These are phyloP conservation scores for Isaurus tuberculatus DNA, from an alignment of 92 coral and sea anemone species.

Conservation along the genomic window DNA sequence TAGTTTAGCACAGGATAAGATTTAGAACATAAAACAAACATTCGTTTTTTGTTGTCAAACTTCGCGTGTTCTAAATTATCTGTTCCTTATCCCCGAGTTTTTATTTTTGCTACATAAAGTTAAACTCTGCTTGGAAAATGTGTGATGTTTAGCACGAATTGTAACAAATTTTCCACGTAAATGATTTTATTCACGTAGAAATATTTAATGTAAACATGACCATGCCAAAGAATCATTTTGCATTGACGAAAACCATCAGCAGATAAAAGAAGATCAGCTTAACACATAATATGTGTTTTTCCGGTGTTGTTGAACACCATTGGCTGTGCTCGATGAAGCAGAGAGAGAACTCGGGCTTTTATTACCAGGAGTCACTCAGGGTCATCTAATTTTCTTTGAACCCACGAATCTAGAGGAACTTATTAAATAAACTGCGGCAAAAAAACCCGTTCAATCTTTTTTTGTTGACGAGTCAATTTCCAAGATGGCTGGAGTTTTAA, in stretches of 20 bases:
- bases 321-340: conserved; percentile 12
- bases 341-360: conserved; percentile 3
- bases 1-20: conserved; percentile 24
- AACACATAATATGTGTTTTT: background rate
- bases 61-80: background rate
- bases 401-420: background rate
- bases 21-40: conserved; percentile 10
- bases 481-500: conserved; percentile 27
- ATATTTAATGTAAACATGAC: background rate
- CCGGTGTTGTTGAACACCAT: background rate
- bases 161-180: background rate
- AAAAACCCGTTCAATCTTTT: conserved; percentile 6
- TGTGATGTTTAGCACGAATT: background rate
- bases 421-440: background rate
- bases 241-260: conserved; percentile 26
- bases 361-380: conserved; percentile 1
- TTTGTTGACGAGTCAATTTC: background rate
- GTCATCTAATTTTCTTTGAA: conserved; percentile 9
- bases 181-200: background rate
- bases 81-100: background rate
- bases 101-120: background rate
- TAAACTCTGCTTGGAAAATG: conserved; percentile 32
- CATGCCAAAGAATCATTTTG: conserved; percentile 5
- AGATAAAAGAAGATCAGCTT: conserved; percentile 13
- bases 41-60: background rate